Percentiles rank a stretch among this genome's conserved stretches.
phyloP scores from a whole-genome alignment of 2,888 invertebrate genomes.

The Apamea sordens region DNA sequence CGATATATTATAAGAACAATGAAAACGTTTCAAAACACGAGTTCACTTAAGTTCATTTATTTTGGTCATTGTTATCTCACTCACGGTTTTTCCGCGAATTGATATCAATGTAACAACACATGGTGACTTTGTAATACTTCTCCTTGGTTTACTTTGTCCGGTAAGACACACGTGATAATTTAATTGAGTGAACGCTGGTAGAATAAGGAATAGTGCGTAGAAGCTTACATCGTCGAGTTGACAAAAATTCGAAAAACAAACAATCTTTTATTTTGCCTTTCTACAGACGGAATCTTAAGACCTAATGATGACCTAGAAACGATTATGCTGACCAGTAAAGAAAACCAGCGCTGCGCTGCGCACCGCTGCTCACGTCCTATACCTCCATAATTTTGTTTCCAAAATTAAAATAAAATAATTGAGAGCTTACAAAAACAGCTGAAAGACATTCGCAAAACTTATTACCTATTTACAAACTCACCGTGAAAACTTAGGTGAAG shows the following conservation, averaged over 20 bases:
- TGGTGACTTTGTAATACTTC: conserved; percentile 25
- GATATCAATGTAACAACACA: conserved; percentile 31
- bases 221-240: background rate
- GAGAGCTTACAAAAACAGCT: too few relatives aligned
- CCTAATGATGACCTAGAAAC: background rate
- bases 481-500: too few relatives aligned
- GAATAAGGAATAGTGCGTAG: background rate
- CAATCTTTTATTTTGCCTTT: background rate
- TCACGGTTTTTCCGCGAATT: conserved; percentile 57
- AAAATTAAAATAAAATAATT: too few relatives aligned
- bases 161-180: conserved; percentile 1
- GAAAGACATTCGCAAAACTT: too few relatives aligned
- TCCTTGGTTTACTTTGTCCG: conserved; percentile 5
- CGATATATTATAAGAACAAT: conserved; percentile 39
- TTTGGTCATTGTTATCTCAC: conserved; percentile 41
- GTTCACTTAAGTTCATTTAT: conserved; percentile 40
- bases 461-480: background rate
- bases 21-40: conserved; percentile 10
- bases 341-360: too few relatives aligned
- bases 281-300: background rate
- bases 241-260: background rate
- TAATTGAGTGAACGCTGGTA: background rate
- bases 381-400: too few relatives aligned
- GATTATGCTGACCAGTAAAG: too few relatives aligned
- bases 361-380: too few relatives aligned